Percentiles rank a stretch among this genome's conserved stretches.
These are phyloP conservation scores for Pseudomyrmex cubaensis DNA, from an alignment of 1,140 invertebrate genomes.

Conservation along the genomic window DNA sequence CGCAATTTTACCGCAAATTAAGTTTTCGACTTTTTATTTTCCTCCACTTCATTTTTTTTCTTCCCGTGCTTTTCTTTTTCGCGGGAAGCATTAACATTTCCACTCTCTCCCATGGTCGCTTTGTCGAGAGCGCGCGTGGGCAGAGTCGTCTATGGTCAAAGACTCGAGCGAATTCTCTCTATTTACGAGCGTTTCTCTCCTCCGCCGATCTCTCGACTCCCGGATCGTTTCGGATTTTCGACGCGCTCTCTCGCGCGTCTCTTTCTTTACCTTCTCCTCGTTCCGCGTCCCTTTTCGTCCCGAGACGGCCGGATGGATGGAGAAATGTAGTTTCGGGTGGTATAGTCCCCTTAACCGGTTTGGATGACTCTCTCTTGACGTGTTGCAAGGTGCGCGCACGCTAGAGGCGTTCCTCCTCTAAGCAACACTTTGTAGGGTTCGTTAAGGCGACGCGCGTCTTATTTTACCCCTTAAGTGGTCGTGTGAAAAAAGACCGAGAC, in stretches of 20 bases:
- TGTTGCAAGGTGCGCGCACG: slow-evolving; percentile 39
- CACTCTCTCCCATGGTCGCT: slow-evolving; percentile 65
- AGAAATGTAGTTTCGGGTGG: slow-evolving; percentile 55
- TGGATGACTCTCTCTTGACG: slow-evolving; percentile 56
- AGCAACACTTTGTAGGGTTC: slow-evolving; percentile 37
- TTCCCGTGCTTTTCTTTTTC: neutral
- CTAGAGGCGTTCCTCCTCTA: slow-evolving; percentile 29
- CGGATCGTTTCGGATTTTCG: slow-evolving; percentile 49
- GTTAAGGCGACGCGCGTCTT: slow-evolving; percentile 40
- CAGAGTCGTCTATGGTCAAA: slow-evolving; percentile 23
- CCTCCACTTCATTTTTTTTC: neutral
- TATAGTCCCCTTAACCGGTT: slow-evolving; percentile 61
- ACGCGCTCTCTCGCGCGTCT: slow-evolving; percentile 18
- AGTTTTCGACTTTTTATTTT: slow-evolving; percentile 3
- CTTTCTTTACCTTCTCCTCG: neutral
- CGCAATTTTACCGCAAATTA: neutral
- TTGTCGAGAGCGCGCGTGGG: slow-evolving; percentile 72
- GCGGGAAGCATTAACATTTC: slow-evolving; percentile 37
- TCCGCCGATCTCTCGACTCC: slow-evolving; percentile 8
- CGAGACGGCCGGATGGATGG: slow-evolving; percentile 10
- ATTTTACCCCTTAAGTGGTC: slow-evolving; percentile 44
- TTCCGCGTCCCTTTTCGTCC: neutral
- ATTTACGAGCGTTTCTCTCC: slow-evolving; percentile 47
- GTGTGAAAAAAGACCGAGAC: slow-evolving; percentile 9
- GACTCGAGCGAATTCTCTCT: slow-evolving; percentile 56